A percentile compares a stretch with the other conserved stretches of the same genome.
Conservation (phyloP, 2,113 vertebrate genomes). For the Amia ocellicauda region DNA sequence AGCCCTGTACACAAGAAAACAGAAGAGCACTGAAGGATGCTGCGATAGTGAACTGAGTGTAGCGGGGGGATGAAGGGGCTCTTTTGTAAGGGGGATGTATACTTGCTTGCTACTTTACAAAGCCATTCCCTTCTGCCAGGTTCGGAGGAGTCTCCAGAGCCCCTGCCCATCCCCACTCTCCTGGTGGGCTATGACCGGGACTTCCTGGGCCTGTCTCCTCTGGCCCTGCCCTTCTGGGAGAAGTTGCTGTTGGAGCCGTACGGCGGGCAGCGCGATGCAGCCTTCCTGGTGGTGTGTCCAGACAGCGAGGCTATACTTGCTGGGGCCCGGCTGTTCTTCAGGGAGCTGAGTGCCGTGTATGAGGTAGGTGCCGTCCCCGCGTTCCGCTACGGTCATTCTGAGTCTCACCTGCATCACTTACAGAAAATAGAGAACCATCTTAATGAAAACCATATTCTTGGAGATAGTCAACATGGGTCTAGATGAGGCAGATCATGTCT, state of each 20-base stretch:
- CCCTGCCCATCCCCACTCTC: slow-evolving; percentile 85
- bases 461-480: no score
- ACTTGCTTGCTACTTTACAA: no score
- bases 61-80: no score
- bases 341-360: slow-evolving; percentile 93
- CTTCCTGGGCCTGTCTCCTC: slow-evolving; percentile 89
- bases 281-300: slow-evolving; percentile 93
- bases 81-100: no score
- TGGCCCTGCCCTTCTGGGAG: slow-evolving; percentile 97
- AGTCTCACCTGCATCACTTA: neutral
- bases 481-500: no score
- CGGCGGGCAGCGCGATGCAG: slow-evolving; percentile 88
- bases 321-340: slow-evolving; percentile 89
- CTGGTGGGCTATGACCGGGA: slow-evolving; percentile 96
- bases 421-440: no score
- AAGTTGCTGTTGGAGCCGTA: slow-evolving; percentile 91
- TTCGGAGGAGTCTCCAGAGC: slow-evolving; percentile 96
- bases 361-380: slow-evolving; percentile 68
- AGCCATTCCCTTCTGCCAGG: no score
- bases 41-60: no score
- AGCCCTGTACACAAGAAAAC: no score
- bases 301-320: slow-evolving; percentile 87
- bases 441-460: no score
- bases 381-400: neutral
- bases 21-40: no score